A percentile compares a stretch with the other conserved stretches of the same genome.
Conservation (phyloP, 2,797 vertebrate species). For the Sebastes oblongus region DNA sequence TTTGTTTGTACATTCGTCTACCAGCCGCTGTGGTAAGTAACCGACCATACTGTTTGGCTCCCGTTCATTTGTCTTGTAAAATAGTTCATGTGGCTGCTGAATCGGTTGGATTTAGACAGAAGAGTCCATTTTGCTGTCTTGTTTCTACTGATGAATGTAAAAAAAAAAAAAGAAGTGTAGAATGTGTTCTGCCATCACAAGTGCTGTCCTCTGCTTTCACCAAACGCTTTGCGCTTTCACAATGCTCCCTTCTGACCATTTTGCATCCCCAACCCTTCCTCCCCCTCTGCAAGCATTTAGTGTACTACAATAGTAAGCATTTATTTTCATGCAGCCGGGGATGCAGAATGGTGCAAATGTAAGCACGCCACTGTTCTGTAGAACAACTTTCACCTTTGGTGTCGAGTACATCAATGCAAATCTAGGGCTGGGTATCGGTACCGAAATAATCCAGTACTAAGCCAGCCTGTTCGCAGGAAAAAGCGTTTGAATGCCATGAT, state of each 20-base stretch:
- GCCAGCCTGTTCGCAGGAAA: no score
- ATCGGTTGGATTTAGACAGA: neutral
- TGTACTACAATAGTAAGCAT: neutral
- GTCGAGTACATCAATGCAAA: neutral
- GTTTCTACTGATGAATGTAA: slow-evolving; percentile 68
- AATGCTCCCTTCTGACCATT: neutral
- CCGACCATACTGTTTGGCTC: neutral
- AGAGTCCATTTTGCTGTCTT: slow-evolving; percentile 1
- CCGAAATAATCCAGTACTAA: neutral
- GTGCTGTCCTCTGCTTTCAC: slow-evolving; percentile 44
- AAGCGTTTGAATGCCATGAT: no score
- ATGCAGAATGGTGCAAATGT: slow-evolving; percentile 17
- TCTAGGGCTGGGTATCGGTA: neutral
- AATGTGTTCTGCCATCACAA: slow-evolving; percentile 59
- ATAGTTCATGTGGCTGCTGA: neutral
- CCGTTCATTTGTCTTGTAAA: slow-evolving; percentile 24
- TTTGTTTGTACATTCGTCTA: slow-evolving; percentile 21
- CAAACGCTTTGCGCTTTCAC: slow-evolving; percentile 20
- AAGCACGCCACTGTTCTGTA: neutral
- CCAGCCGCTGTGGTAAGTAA: slow-evolving; percentile 20
- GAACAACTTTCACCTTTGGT: neutral
- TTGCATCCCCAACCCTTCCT: neutral
- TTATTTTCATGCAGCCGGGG: slow-evolving; percentile 8
- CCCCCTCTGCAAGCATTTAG: slow-evolving; percentile 20
- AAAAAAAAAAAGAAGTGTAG: slow-evolving; percentile 20